Evolutionary conservation across 2,888 invertebrate species (phyloP), one percentile per base, ranked within the genome.

Genomic region (Steromphala cineraria): DNA sequence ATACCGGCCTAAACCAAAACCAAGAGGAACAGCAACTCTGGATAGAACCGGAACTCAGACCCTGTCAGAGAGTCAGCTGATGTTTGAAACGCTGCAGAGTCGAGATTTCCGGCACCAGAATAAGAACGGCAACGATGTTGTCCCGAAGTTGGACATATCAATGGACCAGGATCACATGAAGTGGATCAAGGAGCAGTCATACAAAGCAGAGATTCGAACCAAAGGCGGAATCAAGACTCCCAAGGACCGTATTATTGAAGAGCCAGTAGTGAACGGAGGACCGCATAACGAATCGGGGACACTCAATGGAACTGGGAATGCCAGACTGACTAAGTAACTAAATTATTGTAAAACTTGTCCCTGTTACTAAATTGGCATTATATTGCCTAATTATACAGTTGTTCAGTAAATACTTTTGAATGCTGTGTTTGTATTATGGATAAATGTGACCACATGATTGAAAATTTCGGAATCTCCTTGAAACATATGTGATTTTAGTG

Each of bases 61-160:
- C 19, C 76, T 81, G 15, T 80, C 82, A 24, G 81, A 83, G 36
- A 80, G 83, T 46, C 84, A 88, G 36, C 79, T 91, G 15, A 90
- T 90, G 89, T 89, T 88, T 80, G 92, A 92, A 79, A 91, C 90
- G 2, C 81, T 93, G 55, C 91, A 89, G 84, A 92, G 91, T 76
- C 89, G 92, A 71, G 92, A 92, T 80, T 88, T 88, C 46, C 83
- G 83, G 17, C 86, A 86, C 31, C 84, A 80, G 46, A 80, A 76
- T 40, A 81, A 83, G 36, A 81, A 80, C 74, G 83, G 77, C 40
- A 85, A 83, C 67, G 80, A 81, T n/a, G 86, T 86, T 19, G 89
- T 93, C 28, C 93, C 93, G 1, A 90, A 88, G 17, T 87, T 93
- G 46, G 91, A 92, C 53, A 93, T 93, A 55, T 91, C 92, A 7